Evolutionary conservation across 2,888 invertebrate species (phyloP).

Genomic region (Auanema sp.): DNA sequence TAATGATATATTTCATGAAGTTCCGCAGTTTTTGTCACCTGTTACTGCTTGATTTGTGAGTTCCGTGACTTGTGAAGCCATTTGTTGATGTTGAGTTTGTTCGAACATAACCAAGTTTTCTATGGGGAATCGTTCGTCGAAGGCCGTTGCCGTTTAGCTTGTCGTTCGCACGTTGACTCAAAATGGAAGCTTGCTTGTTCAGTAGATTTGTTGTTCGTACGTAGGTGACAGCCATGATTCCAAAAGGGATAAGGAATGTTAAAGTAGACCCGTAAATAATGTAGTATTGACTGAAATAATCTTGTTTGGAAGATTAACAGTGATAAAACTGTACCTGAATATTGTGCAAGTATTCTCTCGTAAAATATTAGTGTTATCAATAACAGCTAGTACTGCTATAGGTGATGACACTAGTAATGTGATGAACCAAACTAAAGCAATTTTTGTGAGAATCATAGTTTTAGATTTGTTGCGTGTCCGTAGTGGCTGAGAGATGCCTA

Average conservation of each 20-base stretch:
- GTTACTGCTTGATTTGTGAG: conserved; percentile 15
- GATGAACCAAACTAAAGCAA: conserved; percentile 88
- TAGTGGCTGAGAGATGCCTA: conserved; percentile 77
- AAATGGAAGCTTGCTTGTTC: conserved; percentile 68
- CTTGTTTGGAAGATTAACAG: not conserved
- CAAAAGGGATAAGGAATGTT: conserved; percentile 91
- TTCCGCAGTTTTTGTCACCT: conserved; percentile 7
- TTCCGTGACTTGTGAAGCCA: conserved; percentile 10
- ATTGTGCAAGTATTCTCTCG: conserved; percentile 66
- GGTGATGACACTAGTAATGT: conserved; percentile 89
- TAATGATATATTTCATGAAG: not conserved
- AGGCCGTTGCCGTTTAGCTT: conserved; percentile 50
- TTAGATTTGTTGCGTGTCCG: conserved; percentile 85
- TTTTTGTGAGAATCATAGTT: conserved; percentile 77
- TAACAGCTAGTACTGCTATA: conserved; percentile 70
- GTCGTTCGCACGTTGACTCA: conserved; percentile 47
- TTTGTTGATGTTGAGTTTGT: conserved; percentile 33
- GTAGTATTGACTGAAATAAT: conserved; percentile 44
- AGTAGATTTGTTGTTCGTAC: conserved; percentile 85
- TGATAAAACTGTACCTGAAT: conserved; percentile 29
- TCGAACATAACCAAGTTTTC: conserved; percentile 50
- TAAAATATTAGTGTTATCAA: conserved; percentile 68
- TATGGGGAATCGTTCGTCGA: conserved; percentile 51
- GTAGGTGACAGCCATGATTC: conserved; percentile 93
- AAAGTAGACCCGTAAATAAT: conserved; percentile 78